phyloP scores from a whole-genome alignment of 2,113 vertebrate species.

The Phocoena phocoena region DNA sequence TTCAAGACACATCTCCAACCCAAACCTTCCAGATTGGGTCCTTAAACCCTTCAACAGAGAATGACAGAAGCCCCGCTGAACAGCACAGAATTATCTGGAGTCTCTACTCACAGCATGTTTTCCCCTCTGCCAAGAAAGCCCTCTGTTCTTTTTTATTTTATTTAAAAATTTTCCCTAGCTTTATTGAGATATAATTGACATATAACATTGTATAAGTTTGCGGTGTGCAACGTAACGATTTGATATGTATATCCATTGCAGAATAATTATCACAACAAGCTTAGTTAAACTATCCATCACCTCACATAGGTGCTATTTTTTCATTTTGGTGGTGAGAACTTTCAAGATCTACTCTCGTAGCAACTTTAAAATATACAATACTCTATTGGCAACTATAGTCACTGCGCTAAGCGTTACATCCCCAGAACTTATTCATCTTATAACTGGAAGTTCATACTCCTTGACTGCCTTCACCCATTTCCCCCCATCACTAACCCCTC shows the following conservation, averaged over 20 bases:
- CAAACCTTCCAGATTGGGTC: neutral
- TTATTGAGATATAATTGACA: neutral
- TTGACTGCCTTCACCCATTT: neutral
- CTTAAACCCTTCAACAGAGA: neutral
- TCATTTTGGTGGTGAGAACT: neutral
- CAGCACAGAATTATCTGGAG: neutral
- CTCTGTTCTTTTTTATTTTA: neutral
- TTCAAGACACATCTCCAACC: neutral
- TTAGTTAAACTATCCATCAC: neutral
- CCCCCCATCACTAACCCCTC: too few relatives aligned
- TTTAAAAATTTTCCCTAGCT: neutral
- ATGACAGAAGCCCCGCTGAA: neutral
- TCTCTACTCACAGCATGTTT: neutral
- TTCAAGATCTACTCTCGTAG: neutral
- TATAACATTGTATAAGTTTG: neutral
- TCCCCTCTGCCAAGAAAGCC: neutral
- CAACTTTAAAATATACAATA: neutral
- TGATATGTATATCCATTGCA: neutral
- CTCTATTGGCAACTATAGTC: neutral
- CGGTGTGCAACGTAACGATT: neutral
- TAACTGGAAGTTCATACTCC: neutral
- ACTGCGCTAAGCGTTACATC: neutral
- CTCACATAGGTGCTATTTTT: neutral
- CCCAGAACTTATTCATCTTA: neutral
- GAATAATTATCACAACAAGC: neutral